Base-by-base conservation (phyloP, 2,888 invertebrate species). In the Monoplex corrugatus region DNA sequence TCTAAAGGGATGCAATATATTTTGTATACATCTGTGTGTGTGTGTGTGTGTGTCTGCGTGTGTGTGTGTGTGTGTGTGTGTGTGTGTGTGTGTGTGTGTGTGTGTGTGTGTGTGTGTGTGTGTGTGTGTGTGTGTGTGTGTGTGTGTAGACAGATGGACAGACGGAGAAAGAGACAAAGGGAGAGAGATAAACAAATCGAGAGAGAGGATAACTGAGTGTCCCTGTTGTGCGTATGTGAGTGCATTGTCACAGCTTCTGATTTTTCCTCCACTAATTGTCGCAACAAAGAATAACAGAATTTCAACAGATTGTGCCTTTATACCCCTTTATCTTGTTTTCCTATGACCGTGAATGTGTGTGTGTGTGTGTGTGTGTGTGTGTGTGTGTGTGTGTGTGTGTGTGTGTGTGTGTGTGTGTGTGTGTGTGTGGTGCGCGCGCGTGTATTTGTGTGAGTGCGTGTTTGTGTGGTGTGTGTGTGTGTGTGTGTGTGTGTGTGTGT, bases 151-250 rank as follows among this genome's bases (percentile, higher is more conserved):
- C 40, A 72, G 44, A 89, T 32, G 78, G 75, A 86, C 43, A 78
- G 75, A 89, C 84, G 57, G 57, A 57, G 10, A 10, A 28, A 57
- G 57, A 87, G 87, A 86, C 84, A 89, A 75, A 86, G 89, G 63
- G 50, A 87, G 87, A 87, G 85, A 85, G 75, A 84, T 72, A 68
- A 23, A 86, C 57, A 89, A 40, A 57, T 16, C 16, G 57, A 57
- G 57, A 57, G 57, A 50, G 57, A 57, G 82, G 28, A 13, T 28
- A 43, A 43, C 10, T 35, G 87, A 43, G n/a, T n/a, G n/a, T n/a
- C n/a, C n/a, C n/a, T n/a, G n/a, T n/a, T n/a, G n/a, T n/a, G n/a
- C n/a, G n/a, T n/a, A n/a, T n/a, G n/a, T n/a, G n/a, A n/a, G n/a
- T n/a, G n/a, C n/a, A n/a, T n/a, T n/a, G n/a, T n/a, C n/a, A n/a